Evolutionary conservation across 1,140 invertebrate species (phyloP), one percentile per base, ranked within the genome.

Genomic region (Zaprionus vittiger): DNA sequence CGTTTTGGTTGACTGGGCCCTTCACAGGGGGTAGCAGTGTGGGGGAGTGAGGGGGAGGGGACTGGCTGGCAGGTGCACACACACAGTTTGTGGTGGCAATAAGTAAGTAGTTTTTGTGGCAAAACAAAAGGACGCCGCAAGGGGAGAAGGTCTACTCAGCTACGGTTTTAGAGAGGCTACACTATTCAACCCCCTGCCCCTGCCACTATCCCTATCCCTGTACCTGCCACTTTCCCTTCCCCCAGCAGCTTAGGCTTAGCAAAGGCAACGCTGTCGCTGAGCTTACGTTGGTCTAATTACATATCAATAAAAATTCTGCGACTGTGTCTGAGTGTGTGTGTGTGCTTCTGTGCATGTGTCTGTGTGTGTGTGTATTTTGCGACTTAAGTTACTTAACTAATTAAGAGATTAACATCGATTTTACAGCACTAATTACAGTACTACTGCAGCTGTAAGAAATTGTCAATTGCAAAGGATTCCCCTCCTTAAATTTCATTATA

Each of bases 1-100:
- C 66, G 80, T 86, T 83, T 83, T 76, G 68, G 73, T 83, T 83
- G 77, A 79, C 64, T 83, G 76, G 28, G 34, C 34, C 57, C 57
- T 37, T 57, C 55, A 34, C 14, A 41, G 15, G 38, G 12, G 5
- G 38, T 2, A 31, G 7, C 6, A 31, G 38, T 0, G 15, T 0
- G 9, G 38, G 15, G 41, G 41, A n/a, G 15, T 14, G 15, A 47
- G 14, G 0, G 14, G 38, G 14, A 44, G 14, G 41, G 14, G 6
- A 47, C 47, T 44, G 41, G 6, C n/a, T 7, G 38, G 47, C 47
- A 52, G 47, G 47, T 52, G 47, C 47, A 52, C 47, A 52, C 47
- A 52, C 14, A 15, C 41, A 22, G 11, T 52, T 52, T 56, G 54
- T 14, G 54, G 54, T 26, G 54, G 54, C 54, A 28, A 56, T 56